Conservation (phyloP, 2,888 invertebrate species). For the Endotricha flammealis region DNA sequence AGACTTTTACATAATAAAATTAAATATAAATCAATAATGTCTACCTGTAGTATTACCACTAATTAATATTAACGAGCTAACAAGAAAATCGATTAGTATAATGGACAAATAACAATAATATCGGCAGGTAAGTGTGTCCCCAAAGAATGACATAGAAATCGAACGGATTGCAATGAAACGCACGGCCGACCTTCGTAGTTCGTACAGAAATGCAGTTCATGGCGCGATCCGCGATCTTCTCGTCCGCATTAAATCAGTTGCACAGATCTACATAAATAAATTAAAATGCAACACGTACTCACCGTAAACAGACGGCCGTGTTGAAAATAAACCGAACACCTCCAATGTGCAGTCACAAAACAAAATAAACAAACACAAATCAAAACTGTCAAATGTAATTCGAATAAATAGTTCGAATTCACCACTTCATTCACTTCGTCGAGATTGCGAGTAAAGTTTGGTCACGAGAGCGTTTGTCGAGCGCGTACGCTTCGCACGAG, state of each 20-base stretch:
- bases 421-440: constrained; percentile 59
- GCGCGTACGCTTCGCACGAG: constrained; percentile 48
- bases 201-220: constrained; percentile 50
- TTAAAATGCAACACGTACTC: constrained; percentile 64
- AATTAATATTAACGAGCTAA: constrained; percentile 19
- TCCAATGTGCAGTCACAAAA: constrained; percentile 68
- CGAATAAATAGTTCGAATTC: constrained; percentile 45
- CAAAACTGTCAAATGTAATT: constrained; percentile 51
- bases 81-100: constrained; percentile 20
- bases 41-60: constrained; percentile 3
- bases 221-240: constrained; percentile 54
- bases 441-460: constrained; percentile 63
- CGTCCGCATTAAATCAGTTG: constrained; percentile 62
- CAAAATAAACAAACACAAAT: constrained; percentile 66
- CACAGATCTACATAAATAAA: constrained; percentile 52
- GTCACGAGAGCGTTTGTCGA: constrained; percentile 39
- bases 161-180: constrained; percentile 39
- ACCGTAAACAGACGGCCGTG: constrained; percentile 67
- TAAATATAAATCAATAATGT: no score
- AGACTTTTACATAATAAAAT: background rate
- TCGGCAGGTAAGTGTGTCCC: constrained; percentile 29
- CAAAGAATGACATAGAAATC: constrained; percentile 47
- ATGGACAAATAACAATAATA: constrained; percentile 23
- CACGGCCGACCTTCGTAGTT: constrained; percentile 50
- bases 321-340: constrained; percentile 64